Percentiles rank a stretch among this genome's conserved stretches.
Evolutionary conservation across 2,888 invertebrate species (phyloP).

Genomic region (Tetramorium bicarinatum): DNA sequence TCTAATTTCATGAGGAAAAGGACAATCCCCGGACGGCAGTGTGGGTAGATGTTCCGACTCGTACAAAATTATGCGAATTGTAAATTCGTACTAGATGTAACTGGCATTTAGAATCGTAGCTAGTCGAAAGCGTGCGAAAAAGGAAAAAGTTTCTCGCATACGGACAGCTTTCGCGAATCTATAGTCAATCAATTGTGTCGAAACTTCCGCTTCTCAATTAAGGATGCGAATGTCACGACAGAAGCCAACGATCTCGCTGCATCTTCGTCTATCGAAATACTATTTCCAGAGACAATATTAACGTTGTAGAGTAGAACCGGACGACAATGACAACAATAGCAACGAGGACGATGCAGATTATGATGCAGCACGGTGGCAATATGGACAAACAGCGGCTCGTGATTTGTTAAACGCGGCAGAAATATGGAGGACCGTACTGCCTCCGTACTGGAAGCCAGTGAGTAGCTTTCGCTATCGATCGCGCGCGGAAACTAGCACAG

Average conservation of each 20-base stretch:
- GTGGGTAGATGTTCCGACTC: neutral
- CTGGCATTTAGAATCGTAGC: neutral
- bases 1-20: conserved; percentile 47
- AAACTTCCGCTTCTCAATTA: conserved; percentile 67
- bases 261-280: conserved; percentile 16
- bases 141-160: neutral
- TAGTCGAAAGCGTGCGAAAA: neutral
- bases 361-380: conserved; percentile 1
- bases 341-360: neutral
- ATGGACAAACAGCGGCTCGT: conserved; percentile 67
- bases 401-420: conserved; percentile 70
- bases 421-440: conserved; percentile 63
- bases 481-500: conserved; percentile 51
- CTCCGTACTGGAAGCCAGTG: conserved; percentile 64
- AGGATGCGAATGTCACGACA: conserved; percentile 69
- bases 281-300: conserved; percentile 63
- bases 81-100: conserved; percentile 13
- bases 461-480: conserved; percentile 75
- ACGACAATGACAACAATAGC: neutral
- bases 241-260: conserved; percentile 60
- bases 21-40: neutral
- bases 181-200: conserved; percentile 34
- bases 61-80: conserved; percentile 33
- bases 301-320: conserved; percentile 57
- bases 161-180: conserved; percentile 52